Evolutionary conservation across 1,140 invertebrate genomes (phyloP), one percentile per base, ranked within the genome.

Genomic region (Cyclina sinensis): DNA sequence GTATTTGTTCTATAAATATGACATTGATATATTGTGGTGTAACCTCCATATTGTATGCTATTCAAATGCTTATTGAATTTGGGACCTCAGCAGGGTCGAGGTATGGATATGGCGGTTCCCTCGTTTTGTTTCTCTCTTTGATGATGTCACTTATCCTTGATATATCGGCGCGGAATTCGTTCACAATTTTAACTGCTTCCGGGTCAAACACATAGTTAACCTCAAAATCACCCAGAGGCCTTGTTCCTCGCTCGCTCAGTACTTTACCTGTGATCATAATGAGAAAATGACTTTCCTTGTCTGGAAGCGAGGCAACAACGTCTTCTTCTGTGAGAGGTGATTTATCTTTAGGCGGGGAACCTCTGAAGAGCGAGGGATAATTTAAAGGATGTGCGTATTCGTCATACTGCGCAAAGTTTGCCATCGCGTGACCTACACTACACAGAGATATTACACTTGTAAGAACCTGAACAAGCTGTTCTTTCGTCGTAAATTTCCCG

Each of bases 361-460:
- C 93, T 11, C 91, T 86, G 0, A 96, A 86, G 35, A 94, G 91
- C n/a, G 92, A 94, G 3, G 95, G 95, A 90, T 96, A 96, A 89
- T 96, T 96, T 9, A 95, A 95, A 7, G 95, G 93, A 90, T 96
- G 96, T 27, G 91, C 94, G 84, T 96, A 96, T 51, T 93, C 91
- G 32, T 91, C 86, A 51, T 93, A 93, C 85, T 91, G 90, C 9
- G 88, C 70, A 86, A 96, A 96, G 86, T 96, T 96, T 27, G 94
- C 92, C 18, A 95, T 93, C 24, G 95, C 94, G 90, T 96, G 95
- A 24, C 93, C 94, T n/a, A 95, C 90, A 68, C 94, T 95, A 83
- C 95, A 96, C 0, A 92, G 94, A 35, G 92, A 92, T 35, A 96
- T 95, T 46, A 96, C 93, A 4, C 89, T 87, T 7, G 95, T 93